Evolutionary conservation across 2,888 invertebrate species (phyloP), one percentile per base, ranked within the genome.

Genomic region (Cyclophora punctaria): DNA sequence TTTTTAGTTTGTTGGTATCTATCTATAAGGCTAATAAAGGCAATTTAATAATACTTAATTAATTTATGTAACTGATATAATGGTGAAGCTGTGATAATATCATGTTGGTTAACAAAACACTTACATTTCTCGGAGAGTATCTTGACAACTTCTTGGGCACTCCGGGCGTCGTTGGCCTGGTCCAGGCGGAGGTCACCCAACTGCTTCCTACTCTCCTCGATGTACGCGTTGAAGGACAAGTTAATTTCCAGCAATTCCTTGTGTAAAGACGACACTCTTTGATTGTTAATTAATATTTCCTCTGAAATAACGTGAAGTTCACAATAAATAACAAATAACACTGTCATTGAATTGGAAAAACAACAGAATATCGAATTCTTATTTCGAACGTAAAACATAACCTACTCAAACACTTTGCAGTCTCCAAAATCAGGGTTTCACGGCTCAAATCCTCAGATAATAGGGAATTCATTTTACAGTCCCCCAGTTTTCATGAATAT

Each of bases 401-500:
- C 86, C 81, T 81, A 88, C 87, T 72, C 67, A 86, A 56, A 74
- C 77, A 80, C 72, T 80, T 79, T 55, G 80, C 76, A 59, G 78
- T 73, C 64, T 82, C 78, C 57, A 67, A 73, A 59, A 82, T 78
- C 63, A 84, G 76, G 65, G 80, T 67, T 67, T 85, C 83, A 62
- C 79, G 78, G 63, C 72, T 72, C 59, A 80, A 69, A 73, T 85
- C 84, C 56, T 83, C 80, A 65, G 74, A 80, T 69, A 75, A 68
- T 75, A 74, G 72, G 64, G 87, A 87, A 86, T 87, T 82, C 87
- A 88, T 88, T 71, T 83, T 88, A 83, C 67, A 67, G 62, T 57
- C 62, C 58, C 66, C 66, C 64, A 55, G 34, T 49, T 55, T 50
- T 52, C 54, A 58, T 60, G 55, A 62, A 62, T 72, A 75, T 75